Percentiles rank a stretch among this genome's conserved stretches.
phyloP scores from a whole-genome alignment of 2,888 invertebrate genomes.

The Eupithecia tripunctaria region DNA sequence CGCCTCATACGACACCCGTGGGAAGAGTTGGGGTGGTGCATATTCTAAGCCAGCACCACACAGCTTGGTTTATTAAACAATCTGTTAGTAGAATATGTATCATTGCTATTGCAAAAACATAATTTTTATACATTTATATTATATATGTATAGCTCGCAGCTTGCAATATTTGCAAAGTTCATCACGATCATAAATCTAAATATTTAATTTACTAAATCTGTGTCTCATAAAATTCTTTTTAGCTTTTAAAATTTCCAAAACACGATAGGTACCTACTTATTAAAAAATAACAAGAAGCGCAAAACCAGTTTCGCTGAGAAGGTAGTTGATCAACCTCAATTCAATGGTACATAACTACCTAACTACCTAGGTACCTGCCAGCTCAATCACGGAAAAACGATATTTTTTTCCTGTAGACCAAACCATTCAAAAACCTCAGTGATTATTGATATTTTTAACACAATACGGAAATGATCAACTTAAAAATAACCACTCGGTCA shows the following conservation, averaged over 20 bases:
- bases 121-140: too few species aligned
- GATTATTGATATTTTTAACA: background rate
- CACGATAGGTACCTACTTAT: too few species aligned
- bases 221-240: background rate
- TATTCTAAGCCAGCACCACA: too few species aligned
- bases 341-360: background rate
- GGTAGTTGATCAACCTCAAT: background rate
- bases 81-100: too few species aligned
- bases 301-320: slow-evolving; percentile 1
- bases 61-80: too few species aligned
- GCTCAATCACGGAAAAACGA: background rate
- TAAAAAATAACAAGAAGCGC: slow-evolving; percentile 3
- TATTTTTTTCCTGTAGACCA: background rate
- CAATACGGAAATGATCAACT: background rate
- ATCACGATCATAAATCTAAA: background rate
- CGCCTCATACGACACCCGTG: too few species aligned
- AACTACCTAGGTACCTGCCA: background rate
- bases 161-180: too few species aligned
- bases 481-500: too few species aligned
- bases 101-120: too few species aligned
- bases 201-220: background rate
- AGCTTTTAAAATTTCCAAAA: background rate
- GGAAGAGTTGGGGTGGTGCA: too few species aligned
- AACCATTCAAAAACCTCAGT: background rate
- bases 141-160: too few species aligned